Evolutionary conservation across 2,888 invertebrate species (phyloP).

Genomic region (Nemapogon koenigi): DNA sequence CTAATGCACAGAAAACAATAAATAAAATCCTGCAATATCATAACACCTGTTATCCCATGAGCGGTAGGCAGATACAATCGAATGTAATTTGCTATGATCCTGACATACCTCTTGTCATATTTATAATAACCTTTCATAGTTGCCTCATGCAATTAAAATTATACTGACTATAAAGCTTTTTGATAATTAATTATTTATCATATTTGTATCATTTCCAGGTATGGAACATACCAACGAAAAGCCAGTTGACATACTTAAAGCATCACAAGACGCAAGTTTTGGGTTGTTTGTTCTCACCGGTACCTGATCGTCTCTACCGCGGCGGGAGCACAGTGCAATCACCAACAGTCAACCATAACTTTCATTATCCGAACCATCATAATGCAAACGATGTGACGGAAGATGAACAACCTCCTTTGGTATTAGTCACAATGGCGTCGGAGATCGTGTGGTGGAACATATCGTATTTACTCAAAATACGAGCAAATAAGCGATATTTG

Average conservation of each 20-base stretch:
- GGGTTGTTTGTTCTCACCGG: conserved; percentile 58
- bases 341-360: conserved; percentile 4
- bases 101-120: too few relatives aligned
- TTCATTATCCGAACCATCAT: conserved; percentile 9
- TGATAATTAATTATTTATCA: too few relatives aligned
- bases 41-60: too few relatives aligned
- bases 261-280: conserved; percentile 62
- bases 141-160: too few relatives aligned
- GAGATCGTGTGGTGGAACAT: conserved; percentile 69
- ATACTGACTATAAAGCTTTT: too few relatives aligned
- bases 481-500: conserved; percentile 26
- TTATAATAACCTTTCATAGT: too few relatives aligned
- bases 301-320: conserved; percentile 37
- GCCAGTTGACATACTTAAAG: conserved; percentile 39
- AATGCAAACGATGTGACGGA: conserved; percentile 20
- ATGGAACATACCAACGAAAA: conserved; percentile 50
- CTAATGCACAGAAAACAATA: too few relatives aligned
- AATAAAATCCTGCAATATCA: too few relatives aligned
- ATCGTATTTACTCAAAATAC: conserved; percentile 26
- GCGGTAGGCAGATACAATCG: too few relatives aligned
- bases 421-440: conserved; percentile 62
- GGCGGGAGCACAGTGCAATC: conserved; percentile 15
- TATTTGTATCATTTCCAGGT: conserved; percentile 29
- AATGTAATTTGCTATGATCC: too few relatives aligned
- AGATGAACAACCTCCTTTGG: conserved; percentile 42